phyloP scores from a whole-genome alignment of 1,140 invertebrate genomes.

The Drosophila tristis region DNA sequence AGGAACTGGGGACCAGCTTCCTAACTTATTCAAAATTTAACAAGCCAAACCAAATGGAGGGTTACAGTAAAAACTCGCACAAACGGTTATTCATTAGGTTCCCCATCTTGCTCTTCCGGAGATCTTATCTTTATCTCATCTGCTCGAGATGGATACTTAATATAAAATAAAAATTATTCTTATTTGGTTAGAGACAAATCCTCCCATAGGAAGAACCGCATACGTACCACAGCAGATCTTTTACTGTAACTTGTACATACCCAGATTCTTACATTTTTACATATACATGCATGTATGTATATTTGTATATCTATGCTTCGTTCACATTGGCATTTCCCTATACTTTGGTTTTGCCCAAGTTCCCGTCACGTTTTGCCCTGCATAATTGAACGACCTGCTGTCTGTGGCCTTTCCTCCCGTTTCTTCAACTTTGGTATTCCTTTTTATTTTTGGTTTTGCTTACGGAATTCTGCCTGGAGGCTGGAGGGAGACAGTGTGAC shows the following conservation, averaged over 20 bases:
- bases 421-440: conserved; percentile 19
- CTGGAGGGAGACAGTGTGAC: too few relatives aligned
- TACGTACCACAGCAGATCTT: too few relatives aligned
- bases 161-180: too few relatives aligned
- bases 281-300: neutral
- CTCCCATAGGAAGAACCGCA: too few relatives aligned
- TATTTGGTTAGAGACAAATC: too few relatives aligned
- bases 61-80: conserved; percentile 7
- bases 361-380: conserved; percentile 66
- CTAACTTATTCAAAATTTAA: conserved; percentile 54
- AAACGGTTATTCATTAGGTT: too few relatives aligned
- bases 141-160: too few relatives aligned
- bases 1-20: conserved; percentile 12
- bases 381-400: conserved; percentile 65
- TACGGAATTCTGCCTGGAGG: too few relatives aligned
- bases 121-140: too few relatives aligned
- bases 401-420: conserved; percentile 6
- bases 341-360: conserved; percentile 34
- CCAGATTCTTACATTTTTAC: too few relatives aligned
- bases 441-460: conserved; percentile 40
- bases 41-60: conserved; percentile 34
- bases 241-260: conserved; percentile 6
- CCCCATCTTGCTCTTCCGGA: too few relatives aligned
- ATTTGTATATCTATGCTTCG: neutral
- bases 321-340: neutral